Conservation (phyloP, 2,113 vertebrate genomes). For the Empidonax traillii region DNA sequence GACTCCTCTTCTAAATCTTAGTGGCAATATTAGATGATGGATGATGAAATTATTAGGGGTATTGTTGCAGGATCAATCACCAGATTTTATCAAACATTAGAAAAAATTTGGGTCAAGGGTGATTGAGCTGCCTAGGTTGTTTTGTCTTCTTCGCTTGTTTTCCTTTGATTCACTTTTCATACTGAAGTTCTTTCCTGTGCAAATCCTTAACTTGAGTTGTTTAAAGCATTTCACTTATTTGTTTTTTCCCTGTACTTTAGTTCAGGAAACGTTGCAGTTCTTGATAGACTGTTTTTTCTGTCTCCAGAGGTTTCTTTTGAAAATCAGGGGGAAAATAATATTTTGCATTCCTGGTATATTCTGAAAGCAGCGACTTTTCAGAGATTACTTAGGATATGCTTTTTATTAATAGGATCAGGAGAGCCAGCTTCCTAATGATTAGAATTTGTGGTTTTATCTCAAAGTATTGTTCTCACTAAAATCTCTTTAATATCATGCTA, state of each 20-base stretch:
- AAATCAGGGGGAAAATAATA: conserved; percentile 15
- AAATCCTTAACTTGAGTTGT: background rate
- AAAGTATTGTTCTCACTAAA: conserved; percentile 27
- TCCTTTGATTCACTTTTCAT: background rate
- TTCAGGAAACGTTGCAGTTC: background rate
- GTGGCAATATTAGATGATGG: background rate
- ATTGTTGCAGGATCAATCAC: background rate
- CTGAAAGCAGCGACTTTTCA: background rate
- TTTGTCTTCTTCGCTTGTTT: background rate
- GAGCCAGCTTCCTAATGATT: conserved; percentile 42
- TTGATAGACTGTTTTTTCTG: background rate
- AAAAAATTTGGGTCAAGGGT: background rate
- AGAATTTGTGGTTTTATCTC: conserved; percentile 51
- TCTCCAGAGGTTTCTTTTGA: background rate
- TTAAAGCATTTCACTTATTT: background rate
- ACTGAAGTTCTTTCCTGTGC: background rate
- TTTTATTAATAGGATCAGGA: conserved; percentile 69
- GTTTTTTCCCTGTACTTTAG: background rate
- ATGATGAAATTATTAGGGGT: background rate
- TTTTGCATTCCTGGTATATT: background rate
- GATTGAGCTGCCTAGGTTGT: background rate
- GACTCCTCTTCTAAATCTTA: background rate
- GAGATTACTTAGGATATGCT: conserved; percentile 33
- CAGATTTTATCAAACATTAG: background rate
- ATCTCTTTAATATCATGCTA: conserved; percentile 46